Evolutionary conservation across 2,888 invertebrate genomes (phyloP).

Genomic region (Hypomecis atomaria): DNA sequence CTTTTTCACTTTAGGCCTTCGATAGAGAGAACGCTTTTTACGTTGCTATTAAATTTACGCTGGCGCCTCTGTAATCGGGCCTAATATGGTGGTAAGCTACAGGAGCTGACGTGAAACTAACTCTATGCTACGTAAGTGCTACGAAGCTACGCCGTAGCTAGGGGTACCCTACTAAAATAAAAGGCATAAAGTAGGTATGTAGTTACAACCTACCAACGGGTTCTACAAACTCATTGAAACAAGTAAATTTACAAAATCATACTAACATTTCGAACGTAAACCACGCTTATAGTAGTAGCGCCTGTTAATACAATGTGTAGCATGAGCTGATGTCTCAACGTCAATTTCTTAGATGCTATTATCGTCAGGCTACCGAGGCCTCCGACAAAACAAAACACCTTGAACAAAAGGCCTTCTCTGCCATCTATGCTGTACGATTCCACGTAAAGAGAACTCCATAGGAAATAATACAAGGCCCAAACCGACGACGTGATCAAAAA

Average conservation of each 20-base stretch:
- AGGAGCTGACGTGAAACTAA: too few relatives aligned
- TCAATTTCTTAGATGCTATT: constrained; percentile 56
- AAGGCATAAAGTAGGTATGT: too few relatives aligned
- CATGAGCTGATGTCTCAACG: constrained; percentile 58
- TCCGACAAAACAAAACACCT: constrained; percentile 55
- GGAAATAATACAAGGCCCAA: constrained; percentile 65
- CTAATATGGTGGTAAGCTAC: too few relatives aligned
- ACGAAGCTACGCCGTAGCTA: constrained; percentile 1
- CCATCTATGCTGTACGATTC: constrained; percentile 55
- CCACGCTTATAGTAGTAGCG: constrained; percentile 50
- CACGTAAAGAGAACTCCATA: constrained; percentile 67
- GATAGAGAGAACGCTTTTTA: too few relatives aligned
- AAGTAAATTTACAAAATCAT: background rate
- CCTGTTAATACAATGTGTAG: constrained; percentile 62
- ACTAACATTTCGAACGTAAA: constrained; percentile 52
- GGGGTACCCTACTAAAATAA: too few relatives aligned
- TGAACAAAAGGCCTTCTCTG: constrained; percentile 48
- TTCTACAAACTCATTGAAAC: too few relatives aligned
- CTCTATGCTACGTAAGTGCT: background rate
- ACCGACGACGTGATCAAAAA: constrained; percentile 52
- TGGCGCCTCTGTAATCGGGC: too few relatives aligned
- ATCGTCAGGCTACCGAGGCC: constrained; percentile 58
- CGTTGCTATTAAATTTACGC: too few relatives aligned
- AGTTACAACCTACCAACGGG: too few relatives aligned
- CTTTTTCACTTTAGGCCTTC: too few relatives aligned